Base-by-base conservation (phyloP, 2,113 vertebrate genomes). In the Heterocephalus glaber region DNA sequence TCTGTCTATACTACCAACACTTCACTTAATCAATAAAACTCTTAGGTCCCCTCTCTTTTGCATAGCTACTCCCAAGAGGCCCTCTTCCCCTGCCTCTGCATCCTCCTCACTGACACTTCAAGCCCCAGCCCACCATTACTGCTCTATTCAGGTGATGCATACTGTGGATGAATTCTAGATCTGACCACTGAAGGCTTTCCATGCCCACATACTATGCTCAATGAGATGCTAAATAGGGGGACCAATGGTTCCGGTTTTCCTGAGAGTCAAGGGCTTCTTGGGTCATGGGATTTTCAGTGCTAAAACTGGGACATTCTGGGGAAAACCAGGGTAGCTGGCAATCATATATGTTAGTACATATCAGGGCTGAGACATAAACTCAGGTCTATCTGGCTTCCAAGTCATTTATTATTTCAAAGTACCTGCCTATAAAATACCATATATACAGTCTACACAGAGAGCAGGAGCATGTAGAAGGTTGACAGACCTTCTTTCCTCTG, bases 401-500 rank as follows among this genome's bases (percentile, higher is more conserved):
- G 44, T 1, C 13, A 5, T 83, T 56, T 89, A 30, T 81, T 86
- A 49, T 94, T 86, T 86, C 47, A 93, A 86, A 95, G 16, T 1
- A 26, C 74, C 58, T 41, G 44, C 38, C 24, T 58, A 22, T 7
- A 77, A 92, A 83, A 61, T 24, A 52, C 13, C 22, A 16, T 44
- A 35, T 30, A 26, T 72, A 33, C 77, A 58, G 90, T 66, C 58
- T 87, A 89, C 38, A 92, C 13, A 60, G 30, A 86, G 22, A 95
- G 14, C n/a, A 93, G 82, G 81, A 89, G 52, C 20, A 52, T 28
- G 33, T 24, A 86, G 26, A 77, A 44, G 12, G 65, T 24, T 49
- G 47, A 91, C 7, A 60, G 60, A 54, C 83, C 33, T 76, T 1
- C 60, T 96, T 96, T 97, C 89, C 68, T 70, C 52, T 77, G 10